Evolutionary conservation across 2,888 invertebrate species (phyloP), one percentile per base, ranked within the genome.

Genomic region (Amphimallon solstitiale): DNA sequence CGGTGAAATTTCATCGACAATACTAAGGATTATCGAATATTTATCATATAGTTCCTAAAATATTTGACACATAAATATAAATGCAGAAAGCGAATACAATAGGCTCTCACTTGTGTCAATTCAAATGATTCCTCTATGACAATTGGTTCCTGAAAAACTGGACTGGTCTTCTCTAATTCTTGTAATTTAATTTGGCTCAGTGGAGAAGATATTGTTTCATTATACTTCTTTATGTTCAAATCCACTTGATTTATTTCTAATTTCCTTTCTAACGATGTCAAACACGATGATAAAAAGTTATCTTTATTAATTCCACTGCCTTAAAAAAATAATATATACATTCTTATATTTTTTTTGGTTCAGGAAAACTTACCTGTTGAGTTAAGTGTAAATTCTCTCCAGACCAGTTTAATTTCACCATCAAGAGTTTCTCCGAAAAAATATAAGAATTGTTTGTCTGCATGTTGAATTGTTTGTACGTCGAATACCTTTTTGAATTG

Each of bases 311-410:
- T 12, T 46, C 45, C 34, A 17, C n/a, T 46, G 34, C 46, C 63
- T 63, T 9, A 14, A 63, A 63, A 51, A 10, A 5, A 34, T 12
- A 29, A 29, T 34, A 43, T 34, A n/a, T n/a, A n/a, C 40, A 12
- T 10, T 23, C 1, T 4, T 38, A 43, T 19, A 12, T 15, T 17
- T 12, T 15, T 52, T 14, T n/a, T n/a, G n/a, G n/a, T n/a, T n/a
- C n/a, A 17, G 2, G 2, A 3, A 5, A 64, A 69, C 65, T 73
- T 74, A 76, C 76, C 73, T 66, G 67, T 69, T 40, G 66, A 68
- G 65, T 67, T 62, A 38, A 71, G 65, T 69, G 54, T 68, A 65
- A 76, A 74, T 63, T 70, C 43, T 35, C 73, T 67, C 15, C 67
- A 67, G 60, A 68, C 71, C 38, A 75, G 71, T 68, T 68, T 71